Evolutionary conservation across 2,797 vertebrate species (phyloP).

Genomic region (Melanotaenia boesemani): DNA sequence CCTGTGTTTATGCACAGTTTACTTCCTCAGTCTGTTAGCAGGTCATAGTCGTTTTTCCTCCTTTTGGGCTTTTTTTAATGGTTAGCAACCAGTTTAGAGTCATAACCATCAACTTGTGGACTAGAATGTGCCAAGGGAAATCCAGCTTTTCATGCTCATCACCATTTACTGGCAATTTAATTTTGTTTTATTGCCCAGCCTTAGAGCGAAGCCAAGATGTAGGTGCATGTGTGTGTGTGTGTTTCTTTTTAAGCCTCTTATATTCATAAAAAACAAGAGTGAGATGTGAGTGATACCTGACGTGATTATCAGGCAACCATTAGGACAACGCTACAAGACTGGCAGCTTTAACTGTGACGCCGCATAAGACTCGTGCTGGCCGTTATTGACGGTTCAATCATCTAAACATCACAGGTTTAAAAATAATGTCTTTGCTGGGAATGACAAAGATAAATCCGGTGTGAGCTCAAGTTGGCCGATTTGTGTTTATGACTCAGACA

Average conservation of each 20-base stretch:
- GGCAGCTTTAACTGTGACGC: background rate
- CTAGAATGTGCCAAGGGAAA: no score
- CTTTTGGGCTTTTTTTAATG: no score
- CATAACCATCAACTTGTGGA: no score
- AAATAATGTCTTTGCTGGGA: background rate
- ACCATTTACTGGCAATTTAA: no score
- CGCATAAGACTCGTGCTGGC: background rate
- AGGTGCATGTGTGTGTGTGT: no score
- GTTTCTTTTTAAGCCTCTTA: background rate
- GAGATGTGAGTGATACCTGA: background rate
- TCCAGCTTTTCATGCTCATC: no score
- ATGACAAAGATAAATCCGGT: background rate
- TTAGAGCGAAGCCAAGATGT: no score
- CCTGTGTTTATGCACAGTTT: no score
- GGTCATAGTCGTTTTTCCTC: no score
- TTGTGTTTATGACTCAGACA: background rate
- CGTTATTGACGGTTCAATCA: background rate
- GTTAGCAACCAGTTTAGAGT: no score
- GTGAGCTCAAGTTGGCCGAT: background rate
- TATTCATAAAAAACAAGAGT: background rate
- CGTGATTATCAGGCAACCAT: background rate
- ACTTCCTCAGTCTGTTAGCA: no score
- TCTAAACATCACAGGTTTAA: background rate
- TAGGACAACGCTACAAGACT: background rate
- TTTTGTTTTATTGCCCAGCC: no score